A percentile compares a stretch with the other conserved stretches of the same genome.
Evolutionary conservation across 2,888 invertebrate species (phyloP).

Genomic region (Cacoxenus indagator): DNA sequence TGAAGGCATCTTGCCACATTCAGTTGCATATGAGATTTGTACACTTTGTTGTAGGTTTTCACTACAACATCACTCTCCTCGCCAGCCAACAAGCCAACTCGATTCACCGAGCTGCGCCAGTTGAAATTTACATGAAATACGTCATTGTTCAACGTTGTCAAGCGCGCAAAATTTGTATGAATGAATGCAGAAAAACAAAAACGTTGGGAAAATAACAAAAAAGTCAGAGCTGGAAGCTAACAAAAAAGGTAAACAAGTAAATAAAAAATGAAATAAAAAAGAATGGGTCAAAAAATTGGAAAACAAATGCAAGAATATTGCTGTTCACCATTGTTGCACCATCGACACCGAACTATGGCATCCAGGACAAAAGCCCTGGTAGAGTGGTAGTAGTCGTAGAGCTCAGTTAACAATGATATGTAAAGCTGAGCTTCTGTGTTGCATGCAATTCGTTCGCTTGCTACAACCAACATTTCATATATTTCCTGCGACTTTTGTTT

Average conservation of each 20-base stretch:
- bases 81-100: constrained; percentile 18
- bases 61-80: constrained; percentile 47
- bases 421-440: background rate
- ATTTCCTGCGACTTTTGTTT: constrained; percentile 62
- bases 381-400: too few relatives aligned
- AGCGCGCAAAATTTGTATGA: constrained; percentile 66
- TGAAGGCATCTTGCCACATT: constrained; percentile 23
- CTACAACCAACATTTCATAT: constrained; percentile 56
- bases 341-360: constrained; percentile 18
- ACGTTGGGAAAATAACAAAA: background rate
- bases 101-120: constrained; percentile 28
- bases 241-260: background rate
- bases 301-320: constrained; percentile 19
- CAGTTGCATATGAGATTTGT: constrained; percentile 58
- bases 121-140: constrained; percentile 64
- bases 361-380: constrained; percentile 41
- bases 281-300: background rate
- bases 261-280: background rate
- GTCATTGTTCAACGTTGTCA: constrained; percentile 64
- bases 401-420: background rate
- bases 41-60: constrained; percentile 28
- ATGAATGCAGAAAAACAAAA: constrained; percentile 46
- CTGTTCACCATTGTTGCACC: constrained; percentile 54
- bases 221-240: background rate
- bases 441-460: constrained; percentile 28